Evolutionary conservation across 2,888 invertebrate genomes (phyloP).

Genomic region (Sphaerophoria taeniata): DNA sequence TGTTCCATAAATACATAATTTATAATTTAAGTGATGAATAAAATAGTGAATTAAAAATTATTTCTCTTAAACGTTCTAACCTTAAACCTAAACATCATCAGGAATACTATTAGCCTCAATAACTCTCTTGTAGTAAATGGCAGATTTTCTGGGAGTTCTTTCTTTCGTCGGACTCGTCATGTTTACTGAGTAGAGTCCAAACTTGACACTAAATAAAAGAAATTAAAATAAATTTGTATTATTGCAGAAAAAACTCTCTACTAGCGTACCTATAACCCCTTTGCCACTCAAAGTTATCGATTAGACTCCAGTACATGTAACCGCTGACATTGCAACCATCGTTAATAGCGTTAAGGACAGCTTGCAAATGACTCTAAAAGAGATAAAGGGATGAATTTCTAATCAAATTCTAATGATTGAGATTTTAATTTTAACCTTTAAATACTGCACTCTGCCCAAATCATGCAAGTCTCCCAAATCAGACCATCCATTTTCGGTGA

Average conservation of each 20-base stretch:
- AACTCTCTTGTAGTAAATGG: slow-evolving; percentile 84
- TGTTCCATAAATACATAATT: too few relatives aligned
- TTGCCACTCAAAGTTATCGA: slow-evolving; percentile 80
- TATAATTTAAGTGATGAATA: too few relatives aligned
- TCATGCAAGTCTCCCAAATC: slow-evolving; percentile 81
- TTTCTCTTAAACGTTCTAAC: neutral
- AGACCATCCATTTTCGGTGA: slow-evolving; percentile 86
- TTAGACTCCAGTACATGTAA: slow-evolving; percentile 79
- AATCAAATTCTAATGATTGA: too few relatives aligned
- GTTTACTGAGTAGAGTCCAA: slow-evolving; percentile 88
- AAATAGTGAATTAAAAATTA: too few relatives aligned
- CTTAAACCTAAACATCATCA: neutral
- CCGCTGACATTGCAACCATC: slow-evolving; percentile 78
- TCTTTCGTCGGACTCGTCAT: slow-evolving; percentile 85
- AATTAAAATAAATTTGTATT: neutral
- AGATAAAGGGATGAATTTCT: neutral
- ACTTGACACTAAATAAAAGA: slow-evolving; percentile 85
- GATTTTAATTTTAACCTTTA: slow-evolving; percentile 73
- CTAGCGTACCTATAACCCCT: slow-evolving; percentile 78
- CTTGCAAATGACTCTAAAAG: slow-evolving; percentile 80
- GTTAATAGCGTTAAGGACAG: slow-evolving; percentile 77
- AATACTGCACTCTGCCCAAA: slow-evolving; percentile 79
- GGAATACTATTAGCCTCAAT: slow-evolving; percentile 78
- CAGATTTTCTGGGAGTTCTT: slow-evolving; percentile 87
- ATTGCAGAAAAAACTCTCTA: neutral